phyloP scores from a whole-genome alignment of 2,888 invertebrate species.

The Baccha elongata region DNA sequence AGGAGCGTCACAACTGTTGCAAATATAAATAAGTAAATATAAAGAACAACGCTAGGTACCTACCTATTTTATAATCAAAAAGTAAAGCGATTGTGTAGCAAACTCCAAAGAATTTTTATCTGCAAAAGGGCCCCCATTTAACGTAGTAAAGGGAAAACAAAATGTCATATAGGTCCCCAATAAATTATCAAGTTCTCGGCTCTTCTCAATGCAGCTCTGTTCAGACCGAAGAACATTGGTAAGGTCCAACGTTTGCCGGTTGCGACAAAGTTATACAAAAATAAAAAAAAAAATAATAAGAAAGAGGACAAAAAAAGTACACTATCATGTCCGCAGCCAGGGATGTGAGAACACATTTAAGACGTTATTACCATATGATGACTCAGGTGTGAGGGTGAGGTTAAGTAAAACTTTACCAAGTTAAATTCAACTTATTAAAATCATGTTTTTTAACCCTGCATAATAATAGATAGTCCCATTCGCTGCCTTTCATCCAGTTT shows the following conservation, averaged over 20 bases:
- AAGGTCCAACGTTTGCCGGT: constrained; percentile 67
- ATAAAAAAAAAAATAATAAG: too few relatives aligned
- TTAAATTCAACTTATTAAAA: constrained; percentile 54
- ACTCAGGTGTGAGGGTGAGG: constrained; percentile 33
- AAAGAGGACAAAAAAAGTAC: constrained; percentile 44
- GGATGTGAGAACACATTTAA: constrained; percentile 71
- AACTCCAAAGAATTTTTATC: constrained; percentile 56
- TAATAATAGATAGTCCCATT: constrained; percentile 23
- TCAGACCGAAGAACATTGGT: constrained; percentile 61
- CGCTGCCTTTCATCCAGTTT: constrained; percentile 54
- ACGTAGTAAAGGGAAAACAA: constrained; percentile 76
- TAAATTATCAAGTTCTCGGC: constrained; percentile 79
- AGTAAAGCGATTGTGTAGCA: constrained; percentile 67
- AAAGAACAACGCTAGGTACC: constrained; percentile 56
- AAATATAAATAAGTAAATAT: constrained; percentile 78
- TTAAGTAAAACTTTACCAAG: neutral
- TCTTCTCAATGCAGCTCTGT: constrained; percentile 60
- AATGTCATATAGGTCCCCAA: constrained; percentile 80
- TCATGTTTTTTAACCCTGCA: constrained; percentile 15
- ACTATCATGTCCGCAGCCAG: constrained; percentile 64
- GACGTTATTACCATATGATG: constrained; percentile 63
- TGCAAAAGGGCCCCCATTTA: constrained; percentile 67
- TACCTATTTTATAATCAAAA: constrained; percentile 70
- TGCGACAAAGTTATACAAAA: constrained; percentile 68
- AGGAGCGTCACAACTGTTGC: constrained; percentile 47